Base-by-base conservation (phyloP, 2,888 invertebrate genomes). In the Nezara viridula region DNA sequence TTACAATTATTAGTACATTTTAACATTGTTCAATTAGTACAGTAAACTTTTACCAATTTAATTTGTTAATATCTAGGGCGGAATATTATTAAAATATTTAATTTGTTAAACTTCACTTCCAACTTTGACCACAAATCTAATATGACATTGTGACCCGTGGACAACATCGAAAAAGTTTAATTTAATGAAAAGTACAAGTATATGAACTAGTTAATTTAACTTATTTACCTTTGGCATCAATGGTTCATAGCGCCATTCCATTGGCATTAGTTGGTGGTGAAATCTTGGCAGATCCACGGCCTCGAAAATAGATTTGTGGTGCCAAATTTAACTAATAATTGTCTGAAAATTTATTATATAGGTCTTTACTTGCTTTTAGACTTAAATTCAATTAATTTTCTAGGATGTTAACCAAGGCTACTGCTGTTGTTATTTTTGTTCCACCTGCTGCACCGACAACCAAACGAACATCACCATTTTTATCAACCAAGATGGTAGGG, bases 211-310 rank as follows among this genome's bases (percentile, higher is more conserved):
- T 9, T 47, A 50, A 60, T 27, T 60, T 27, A 60, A 27, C 2
- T 60, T 10, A 60, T 27, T 27, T 92, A 96, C 95, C 92, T 93
- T 90, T 89, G 95, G 93, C 91, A 96, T 95, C 88, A 94, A 94
- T 0, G 92, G 92, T 92, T 97, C 97, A 91, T 96, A 94, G 89
- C 95, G 94, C 0, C 97, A 92, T 89, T 93, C 93, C 95, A 96
- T 96, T 0, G 97, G 97, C 86, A 95, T 93, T 89, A 98, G 94
- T 92, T 98, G 98, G 92, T 98, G 98, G 93, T 98, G 98, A 14
- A 98, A 92, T 87, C 98, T 94, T 0, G 95, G 95, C 6, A 94
- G 94, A 91, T 96, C 95, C 88, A 98, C 94, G 0, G 97, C 95
- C 86, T 95, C 93, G 73, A 95, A 93, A 52, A 98, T 93, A 19